Evolutionary conservation across 2,113 vertebrate genomes (phyloP), one percentile per base, ranked within the genome.

Genomic region (Scomber japonicus): DNA sequence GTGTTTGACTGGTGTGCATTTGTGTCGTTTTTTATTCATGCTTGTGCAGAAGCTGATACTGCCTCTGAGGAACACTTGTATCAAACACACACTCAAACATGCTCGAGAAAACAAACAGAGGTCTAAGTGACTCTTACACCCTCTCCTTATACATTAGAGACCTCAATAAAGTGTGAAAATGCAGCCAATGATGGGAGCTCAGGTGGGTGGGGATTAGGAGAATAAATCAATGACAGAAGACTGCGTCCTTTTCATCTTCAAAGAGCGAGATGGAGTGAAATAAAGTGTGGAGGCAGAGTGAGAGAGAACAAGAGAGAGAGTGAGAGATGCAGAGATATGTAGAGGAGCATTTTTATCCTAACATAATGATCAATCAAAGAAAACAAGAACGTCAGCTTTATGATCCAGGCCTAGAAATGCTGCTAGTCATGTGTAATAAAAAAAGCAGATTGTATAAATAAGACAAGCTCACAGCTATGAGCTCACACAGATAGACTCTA

Each of bases 191-290:
- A 68, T 54, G 77, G 74, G 69, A 72, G 65, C 27, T 31, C 16
- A 1, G 15, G 11, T 15, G 30, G 9, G 17, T 2, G 48, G 5
- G 24, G 68, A 19, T 62, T 40, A 74, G 35, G 30, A 57, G 57
- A 54, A 73, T 59, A 78, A 85, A 83, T 88, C 80, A 85, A 11
- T 69, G 55, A 21, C 65, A 75, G 30, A 44, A 30, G n/a, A 65
- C 35, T 40, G 70, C 21, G 13, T 69, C 40, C 27, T 61, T 84
- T 84, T 84, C 40, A 83, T 88, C 81, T 88, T 82, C 59, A 86
- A 64, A 87, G 55, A 57, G 66, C 0, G 0, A 85, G 71, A 59
- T 60, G 5, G 11, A 55, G 55, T 1, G 14, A 63, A 74, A 80
- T 69, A 49, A 73, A 78, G 61, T 21, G 59, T 24, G 6, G 51